Conservation (phyloP, 2,113 vertebrate genomes). For the Atlantisia rogersi region DNA sequence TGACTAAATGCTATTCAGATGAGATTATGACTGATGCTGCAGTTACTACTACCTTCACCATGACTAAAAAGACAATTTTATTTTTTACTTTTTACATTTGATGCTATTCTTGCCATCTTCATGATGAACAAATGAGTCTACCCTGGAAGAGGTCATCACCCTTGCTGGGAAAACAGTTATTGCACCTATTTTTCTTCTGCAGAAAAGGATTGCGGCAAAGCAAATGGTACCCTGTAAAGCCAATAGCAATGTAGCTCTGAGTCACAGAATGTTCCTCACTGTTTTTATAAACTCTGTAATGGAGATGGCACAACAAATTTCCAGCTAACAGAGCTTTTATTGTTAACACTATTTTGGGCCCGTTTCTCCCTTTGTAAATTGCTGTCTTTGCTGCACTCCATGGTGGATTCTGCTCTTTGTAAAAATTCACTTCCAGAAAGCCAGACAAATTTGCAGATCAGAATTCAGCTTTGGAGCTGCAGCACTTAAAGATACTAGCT, state of each 20-base stretch:
- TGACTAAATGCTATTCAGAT: neutral
- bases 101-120: neutral
- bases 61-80: neutral
- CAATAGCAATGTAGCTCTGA: neutral
- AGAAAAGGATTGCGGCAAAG: neutral
- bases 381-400: neutral
- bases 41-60: neutral
- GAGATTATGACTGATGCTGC: neutral
- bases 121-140: neutral
- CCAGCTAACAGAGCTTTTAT: neutral
- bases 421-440: neutral
- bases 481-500: neutral
- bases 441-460: neutral
- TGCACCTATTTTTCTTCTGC: neutral
- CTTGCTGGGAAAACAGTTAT: neutral
- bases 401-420: neutral
- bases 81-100: neutral
- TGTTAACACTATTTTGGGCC: neutral
- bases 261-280: neutral
- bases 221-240: neutral
- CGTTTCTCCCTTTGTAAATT: neutral
- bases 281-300: neutral
- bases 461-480: neutral
- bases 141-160: neutral
- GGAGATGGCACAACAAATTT: neutral